Evolutionary conservation across 2,113 vertebrate species (phyloP), one percentile per base, ranked within the genome.

Genomic region (Antennarius striatus): DNA sequence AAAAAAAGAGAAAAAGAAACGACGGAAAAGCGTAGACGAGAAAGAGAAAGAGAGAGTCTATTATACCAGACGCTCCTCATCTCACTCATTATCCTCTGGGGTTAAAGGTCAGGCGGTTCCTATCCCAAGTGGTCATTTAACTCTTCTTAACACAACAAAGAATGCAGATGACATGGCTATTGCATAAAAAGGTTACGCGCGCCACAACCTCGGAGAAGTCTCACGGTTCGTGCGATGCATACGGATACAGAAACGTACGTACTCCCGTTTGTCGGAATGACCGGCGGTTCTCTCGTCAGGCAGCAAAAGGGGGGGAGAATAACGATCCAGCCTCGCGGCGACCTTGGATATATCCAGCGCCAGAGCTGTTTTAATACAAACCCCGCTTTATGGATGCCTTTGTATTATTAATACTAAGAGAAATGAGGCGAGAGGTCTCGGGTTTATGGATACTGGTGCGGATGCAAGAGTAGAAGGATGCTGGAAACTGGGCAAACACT

Each of bases 51-150:
- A 73, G 83, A 82, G 93, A 76, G 82, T 87, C 83, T 82, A 89
- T 87, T 84, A 54, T 90, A 86, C 79, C 90, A 86, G 75, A 78
- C 84, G 65, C 75, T 82, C 84, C 83, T 93, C 91, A 82, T 92
- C 88, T 89, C 71, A 79, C 78, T 93, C 86, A 91, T 94, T 94
- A 94, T 83, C 73, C 73, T 47, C 45, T 69, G 28, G 84, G 82
- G 86, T 93, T 79, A 86, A 84, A 91, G 88, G 89, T 81, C 89
- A 90, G 82, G 79, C 77, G 79, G 56, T 79, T 85, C 67, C 85
- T 63, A 70, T 88, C 87, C 85, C 81, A 56, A 83, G 45, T 82
- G 91, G 91, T 92, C 91, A 92, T 92, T 95, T 93, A 91, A 92
- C 92, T 89, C 72, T 81, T 88, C 61, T 63, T 92, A 87, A 85